These are phyloP conservation scores for Monochamus alternatus DNA, from an alignment of 2,888 invertebrate genomes.

Conservation along the genomic window DNA sequence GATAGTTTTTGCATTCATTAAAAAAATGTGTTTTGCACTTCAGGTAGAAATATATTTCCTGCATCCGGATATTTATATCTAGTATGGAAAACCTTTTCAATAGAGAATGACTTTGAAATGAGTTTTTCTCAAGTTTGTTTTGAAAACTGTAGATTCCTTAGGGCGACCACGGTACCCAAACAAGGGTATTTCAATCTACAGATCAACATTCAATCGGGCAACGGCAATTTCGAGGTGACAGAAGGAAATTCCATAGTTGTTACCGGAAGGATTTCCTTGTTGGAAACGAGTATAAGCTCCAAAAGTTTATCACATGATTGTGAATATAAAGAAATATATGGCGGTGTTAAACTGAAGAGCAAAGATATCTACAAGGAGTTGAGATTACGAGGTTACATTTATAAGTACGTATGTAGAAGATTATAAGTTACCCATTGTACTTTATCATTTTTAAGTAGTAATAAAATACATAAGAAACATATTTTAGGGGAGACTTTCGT, in stretches of 20 bases:
- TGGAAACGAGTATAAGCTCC: conserved; percentile 11
- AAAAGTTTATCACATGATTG: neutral
- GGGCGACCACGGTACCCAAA: conserved; percentile 73
- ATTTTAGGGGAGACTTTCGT: conserved; percentile 58
- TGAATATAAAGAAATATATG: too few relatives aligned
- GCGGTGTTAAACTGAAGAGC: conserved; percentile 67
- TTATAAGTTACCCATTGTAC: neutral
- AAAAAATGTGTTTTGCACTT: conserved; percentile 20
- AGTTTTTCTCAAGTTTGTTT: neutral
- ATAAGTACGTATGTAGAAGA: conserved; percentile 55
- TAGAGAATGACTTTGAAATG: neutral
- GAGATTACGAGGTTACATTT: conserved; percentile 79
- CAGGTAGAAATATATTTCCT: conserved; percentile 70
- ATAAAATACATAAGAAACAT: neutral
- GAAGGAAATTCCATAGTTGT: conserved; percentile 52
- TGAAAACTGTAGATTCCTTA: conserved; percentile 14
- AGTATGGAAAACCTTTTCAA: conserved; percentile 72
- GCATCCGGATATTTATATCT: conserved; percentile 74
- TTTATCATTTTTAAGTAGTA: neutral
- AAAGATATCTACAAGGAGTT: conserved; percentile 81
- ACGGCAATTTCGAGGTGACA: conserved; percentile 63
- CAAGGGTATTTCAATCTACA: conserved; percentile 61
- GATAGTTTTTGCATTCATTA: too few relatives aligned
- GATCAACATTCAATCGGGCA: conserved; percentile 58
- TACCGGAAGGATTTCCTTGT: conserved; percentile 50